These are phyloP conservation scores for Thyatira batis DNA, from an alignment of 2,888 invertebrate genomes.

Conservation along the genomic window DNA sequence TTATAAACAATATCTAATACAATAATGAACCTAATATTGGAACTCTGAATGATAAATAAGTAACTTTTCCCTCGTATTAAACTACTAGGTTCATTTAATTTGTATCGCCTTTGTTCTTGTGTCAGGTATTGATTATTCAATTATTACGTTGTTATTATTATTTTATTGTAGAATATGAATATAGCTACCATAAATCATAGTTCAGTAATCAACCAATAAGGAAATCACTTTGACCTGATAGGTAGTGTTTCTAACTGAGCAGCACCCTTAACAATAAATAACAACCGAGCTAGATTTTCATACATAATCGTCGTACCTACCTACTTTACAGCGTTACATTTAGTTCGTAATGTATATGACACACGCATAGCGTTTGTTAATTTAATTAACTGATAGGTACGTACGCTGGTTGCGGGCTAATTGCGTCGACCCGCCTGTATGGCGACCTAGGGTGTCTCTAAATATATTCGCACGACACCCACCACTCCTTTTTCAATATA, in stretches of 20 bases:
- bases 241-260: neutral
- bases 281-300: neutral
- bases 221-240: neutral
- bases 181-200: too few relatives aligned
- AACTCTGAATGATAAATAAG: too few relatives aligned
- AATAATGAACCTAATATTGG: too few relatives aligned
- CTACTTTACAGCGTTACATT: slow-evolving; percentile 15
- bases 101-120: too few relatives aligned
- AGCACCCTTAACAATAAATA: slow-evolving; percentile 7
- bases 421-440: slow-evolving; percentile 35
- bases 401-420: slow-evolving; percentile 49
- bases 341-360: slow-evolving; percentile 32
- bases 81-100: too few relatives aligned
- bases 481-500: slow-evolving; percentile 54
- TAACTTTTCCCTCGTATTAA: too few relatives aligned
- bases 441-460: slow-evolving; percentile 46
- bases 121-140: too few relatives aligned
- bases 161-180: neutral
- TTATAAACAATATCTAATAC: too few relatives aligned
- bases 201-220: neutral
- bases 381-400: slow-evolving; percentile 59
- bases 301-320: slow-evolving; percentile 8
- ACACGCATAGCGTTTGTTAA: slow-evolving; percentile 49
- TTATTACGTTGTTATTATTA: too few relatives aligned
- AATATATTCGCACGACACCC: slow-evolving; percentile 62